Base-by-base conservation (phyloP, 2,113 vertebrate genomes). In the Montifringilla adamsi region DNA sequence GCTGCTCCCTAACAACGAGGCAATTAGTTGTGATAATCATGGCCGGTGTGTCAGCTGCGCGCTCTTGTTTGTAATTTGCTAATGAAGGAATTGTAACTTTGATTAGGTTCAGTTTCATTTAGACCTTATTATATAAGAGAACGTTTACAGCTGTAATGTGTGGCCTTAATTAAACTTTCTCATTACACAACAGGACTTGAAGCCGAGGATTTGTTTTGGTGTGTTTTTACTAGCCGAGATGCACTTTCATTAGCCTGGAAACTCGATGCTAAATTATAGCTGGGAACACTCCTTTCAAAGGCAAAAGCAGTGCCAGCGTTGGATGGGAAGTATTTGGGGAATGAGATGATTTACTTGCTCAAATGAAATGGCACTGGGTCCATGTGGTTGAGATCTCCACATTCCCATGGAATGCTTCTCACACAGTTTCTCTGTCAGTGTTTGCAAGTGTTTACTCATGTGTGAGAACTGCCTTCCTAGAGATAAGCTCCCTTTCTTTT, bases 1-100 rank as follows among this genome's bases (percentile, higher is more conserved):
- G 97, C 98, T 96, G 98, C 97, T 97, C 97, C 96, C 95, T 94
- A 97, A 98, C 98, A 98, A 98, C 98, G 98, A 99, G 98, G 98
- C 98, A 99, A 99, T 99, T 99, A 99, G 98, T 95, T 97, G 97
- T 91, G 93, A 98, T 99, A 98, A 99, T 98, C 98, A 97, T 95
- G 94, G 97, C 98, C 97, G 96, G 98, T 98, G 96, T 98, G 98
- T 99, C 98, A 98, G 96, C 97, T 98, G 98, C 56, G 97, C 69
- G 81, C 97, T 98, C 98, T 98, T 99, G 98, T 99, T 99, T 99
- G 98, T 99, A 98, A 99, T 99, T 98, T 98, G 97, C 98, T 99
- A 99, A 99, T 99, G 98, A 99, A 99, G 98, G 98, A 98, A 99
- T 99, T 98, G 98, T 98, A 98, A 98, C 98, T 98, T 98, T 99